Percentiles rank a stretch among this genome's conserved stretches.
Conservation (phyloP, 2,797 vertebrate genomes). For the Serranus cabrilla region DNA sequence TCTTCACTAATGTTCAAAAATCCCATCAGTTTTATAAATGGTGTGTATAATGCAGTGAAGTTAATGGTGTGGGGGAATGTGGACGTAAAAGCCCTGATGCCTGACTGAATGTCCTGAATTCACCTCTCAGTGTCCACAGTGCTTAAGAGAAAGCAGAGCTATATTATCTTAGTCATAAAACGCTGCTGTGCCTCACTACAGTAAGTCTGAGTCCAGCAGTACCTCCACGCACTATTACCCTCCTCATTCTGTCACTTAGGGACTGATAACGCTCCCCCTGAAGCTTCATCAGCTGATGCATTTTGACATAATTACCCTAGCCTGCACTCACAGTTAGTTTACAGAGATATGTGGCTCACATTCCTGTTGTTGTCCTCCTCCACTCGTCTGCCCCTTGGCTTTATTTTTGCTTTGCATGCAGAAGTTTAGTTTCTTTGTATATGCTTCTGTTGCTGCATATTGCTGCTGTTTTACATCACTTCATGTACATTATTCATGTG, state of each 20-base stretch:
- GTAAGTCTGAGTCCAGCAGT: background rate
- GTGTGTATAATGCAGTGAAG: background rate
- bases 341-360: slow-evolving; percentile 31
- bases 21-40: background rate
- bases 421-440: background rate
- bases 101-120: background rate
- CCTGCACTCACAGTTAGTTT: slow-evolving; percentile 40
- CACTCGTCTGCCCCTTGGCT: background rate
- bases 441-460: slow-evolving; percentile 14
- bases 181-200: background rate
- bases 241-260: slow-evolving; percentile 52
- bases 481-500: background rate
- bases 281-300: slow-evolving; percentile 37
- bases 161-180: slow-evolving; percentile 19
- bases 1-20: background rate
- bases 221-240: slow-evolving; percentile 13
- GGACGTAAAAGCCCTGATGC: slow-evolving; percentile 10
- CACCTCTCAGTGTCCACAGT: slow-evolving; percentile 20
- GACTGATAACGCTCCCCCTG: slow-evolving; percentile 38
- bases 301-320: slow-evolving; percentile 63
- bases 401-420: slow-evolving; percentile 32
- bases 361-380: slow-evolving; percentile 6
- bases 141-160: background rate
- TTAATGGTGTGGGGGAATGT: background rate
- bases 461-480: background rate